Conservation (phyloP, 2,113 vertebrate species). For the Prietella phreatophila region DNA sequence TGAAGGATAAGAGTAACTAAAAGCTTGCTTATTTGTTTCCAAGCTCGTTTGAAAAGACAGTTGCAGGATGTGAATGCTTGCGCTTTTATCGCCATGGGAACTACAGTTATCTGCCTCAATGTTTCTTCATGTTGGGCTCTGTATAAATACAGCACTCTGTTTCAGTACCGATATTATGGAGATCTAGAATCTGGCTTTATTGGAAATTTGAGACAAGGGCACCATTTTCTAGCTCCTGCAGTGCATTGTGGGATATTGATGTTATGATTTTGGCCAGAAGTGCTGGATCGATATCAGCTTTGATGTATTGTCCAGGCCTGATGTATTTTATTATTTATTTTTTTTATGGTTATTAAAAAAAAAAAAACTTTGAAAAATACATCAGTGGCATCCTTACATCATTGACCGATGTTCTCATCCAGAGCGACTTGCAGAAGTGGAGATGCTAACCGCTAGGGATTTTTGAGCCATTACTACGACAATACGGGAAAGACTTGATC, state of each 20-base stretch:
- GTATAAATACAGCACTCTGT: slow-evolving; percentile 8
- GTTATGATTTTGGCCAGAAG: not conserved
- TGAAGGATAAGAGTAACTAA: slow-evolving; percentile 26
- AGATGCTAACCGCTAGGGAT: not conserved
- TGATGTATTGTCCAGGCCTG: not conserved
- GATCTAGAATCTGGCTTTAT: not conserved
- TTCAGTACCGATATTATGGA: not conserved
- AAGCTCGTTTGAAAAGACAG: slow-evolving; percentile 12
- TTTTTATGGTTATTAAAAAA: not conserved
- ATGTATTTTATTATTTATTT: too few relatives aligned
- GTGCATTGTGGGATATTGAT: not conserved
- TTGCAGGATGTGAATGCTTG: slow-evolving; percentile 1
- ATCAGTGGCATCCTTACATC: not conserved
- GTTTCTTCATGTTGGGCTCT: slow-evolving; percentile 16
- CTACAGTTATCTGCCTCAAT: slow-evolving; percentile 15
- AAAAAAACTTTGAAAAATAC: not conserved
- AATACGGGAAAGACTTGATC: not conserved
- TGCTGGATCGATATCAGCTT: not conserved
- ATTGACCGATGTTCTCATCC: not conserved
- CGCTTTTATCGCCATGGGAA: slow-evolving; percentile 14
- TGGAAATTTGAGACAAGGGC: not conserved
- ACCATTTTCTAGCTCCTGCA: not conserved
- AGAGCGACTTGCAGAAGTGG: not conserved
- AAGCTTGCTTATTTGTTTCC: slow-evolving; percentile 17
- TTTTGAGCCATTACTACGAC: not conserved